phyloP scores from a whole-genome alignment of 2,797 vertebrate species.

The Spinus pinus region DNA sequence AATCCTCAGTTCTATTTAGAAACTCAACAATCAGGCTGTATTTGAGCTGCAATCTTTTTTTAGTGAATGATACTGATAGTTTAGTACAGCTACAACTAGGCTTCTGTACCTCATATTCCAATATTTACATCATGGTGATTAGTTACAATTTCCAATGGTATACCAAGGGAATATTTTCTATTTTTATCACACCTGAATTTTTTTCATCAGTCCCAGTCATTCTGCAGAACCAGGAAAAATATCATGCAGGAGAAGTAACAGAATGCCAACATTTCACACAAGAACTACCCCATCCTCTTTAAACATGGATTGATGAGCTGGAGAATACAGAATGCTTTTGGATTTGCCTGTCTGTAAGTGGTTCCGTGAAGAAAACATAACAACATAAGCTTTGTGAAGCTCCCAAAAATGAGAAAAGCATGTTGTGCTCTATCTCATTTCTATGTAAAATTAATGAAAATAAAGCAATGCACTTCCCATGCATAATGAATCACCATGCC shows the following conservation, averaged over 20 bases:
- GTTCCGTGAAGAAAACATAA: neutral
- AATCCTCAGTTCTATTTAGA: neutral
- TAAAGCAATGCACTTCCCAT: constrained; percentile 63
- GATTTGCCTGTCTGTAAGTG: constrained; percentile 19
- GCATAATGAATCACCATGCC: constrained; percentile 67
- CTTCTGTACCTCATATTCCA: neutral
- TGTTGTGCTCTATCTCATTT: constrained; percentile 49
- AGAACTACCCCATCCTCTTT: constrained; percentile 27
- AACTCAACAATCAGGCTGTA: neutral
- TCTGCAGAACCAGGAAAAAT: constrained; percentile 28
- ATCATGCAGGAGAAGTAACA: constrained; percentile 15
- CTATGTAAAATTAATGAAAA: constrained; percentile 74
- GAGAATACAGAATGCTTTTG: constrained; percentile 15
- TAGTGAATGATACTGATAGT: neutral
- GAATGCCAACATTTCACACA: constrained; percentile 22
- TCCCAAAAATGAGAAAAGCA: constrained; percentile 18
- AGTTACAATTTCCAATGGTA: neutral
- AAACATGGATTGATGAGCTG: constrained; percentile 22
- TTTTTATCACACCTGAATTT: constrained; percentile 19
- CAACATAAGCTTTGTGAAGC: constrained; percentile 9
- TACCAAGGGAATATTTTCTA: neutral
- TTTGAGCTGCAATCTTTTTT: neutral
- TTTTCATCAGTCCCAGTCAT: neutral
- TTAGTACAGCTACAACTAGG: neutral
- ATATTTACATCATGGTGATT: neutral